These are phyloP conservation scores for Plusia festucae DNA, from an alignment of 2,888 invertebrate genomes.

Conservation along the genomic window DNA sequence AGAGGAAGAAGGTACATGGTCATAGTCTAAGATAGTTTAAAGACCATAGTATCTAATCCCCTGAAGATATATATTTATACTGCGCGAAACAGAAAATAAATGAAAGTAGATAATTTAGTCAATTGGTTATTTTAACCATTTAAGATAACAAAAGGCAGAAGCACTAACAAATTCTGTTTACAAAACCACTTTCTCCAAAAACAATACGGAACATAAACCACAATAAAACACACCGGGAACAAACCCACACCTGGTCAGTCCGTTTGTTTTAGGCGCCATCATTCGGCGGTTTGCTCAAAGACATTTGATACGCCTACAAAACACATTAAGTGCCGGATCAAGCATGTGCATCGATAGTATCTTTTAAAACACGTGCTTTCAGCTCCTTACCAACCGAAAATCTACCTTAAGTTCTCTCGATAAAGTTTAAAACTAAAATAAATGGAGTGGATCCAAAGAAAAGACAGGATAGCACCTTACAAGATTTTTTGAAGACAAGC, in stretches of 20 bases:
- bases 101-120: neutral
- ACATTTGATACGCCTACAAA: slow-evolving; percentile 86
- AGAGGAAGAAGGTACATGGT: neutral
- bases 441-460: slow-evolving; percentile 13
- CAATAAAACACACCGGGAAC: slow-evolving; percentile 40
- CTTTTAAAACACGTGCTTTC: slow-evolving; percentile 77
- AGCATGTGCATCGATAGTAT: slow-evolving; percentile 83
- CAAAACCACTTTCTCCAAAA: slow-evolving; percentile 35
- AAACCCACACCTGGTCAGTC: slow-evolving; percentile 59
- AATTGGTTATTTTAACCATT: too few species aligned
- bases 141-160: neutral
- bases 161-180: neutral
- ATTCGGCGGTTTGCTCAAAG: slow-evolving; percentile 68
- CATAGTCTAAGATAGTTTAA: neutral
- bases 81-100: neutral
- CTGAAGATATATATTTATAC: too few species aligned
- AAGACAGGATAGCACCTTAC: slow-evolving; percentile 56
- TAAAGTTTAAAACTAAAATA: slow-evolving; percentile 13
- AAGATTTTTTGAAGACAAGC: slow-evolving; percentile 25
- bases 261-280: slow-evolving; percentile 79
- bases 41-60: too few species aligned
- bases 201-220: slow-evolving; percentile 34
- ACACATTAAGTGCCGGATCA: slow-evolving; percentile 84
- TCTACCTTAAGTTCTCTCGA: slow-evolving; percentile 27
- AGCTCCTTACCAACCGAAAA: slow-evolving; percentile 25